Percentiles rank a stretch among this genome's conserved stretches.
Conservation (phyloP, 2,113 vertebrate species). For the Odontesthes bonariensis region DNA sequence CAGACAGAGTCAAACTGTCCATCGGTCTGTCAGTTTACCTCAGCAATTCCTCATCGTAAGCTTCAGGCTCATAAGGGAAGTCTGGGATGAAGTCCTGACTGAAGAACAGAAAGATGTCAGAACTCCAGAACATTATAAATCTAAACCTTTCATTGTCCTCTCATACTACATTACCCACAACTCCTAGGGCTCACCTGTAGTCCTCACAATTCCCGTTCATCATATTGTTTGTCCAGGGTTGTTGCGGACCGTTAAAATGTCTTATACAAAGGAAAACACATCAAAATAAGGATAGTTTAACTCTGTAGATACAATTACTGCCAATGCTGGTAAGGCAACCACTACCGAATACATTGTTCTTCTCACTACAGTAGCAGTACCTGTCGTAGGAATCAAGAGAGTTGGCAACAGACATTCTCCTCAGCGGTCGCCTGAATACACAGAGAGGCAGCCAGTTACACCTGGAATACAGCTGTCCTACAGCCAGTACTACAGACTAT, state of each 20-base stretch:
- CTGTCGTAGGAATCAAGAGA: slow-evolving; percentile 86
- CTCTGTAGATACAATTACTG: background rate
- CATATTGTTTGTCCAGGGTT: slow-evolving; percentile 67
- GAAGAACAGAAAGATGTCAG: slow-evolving; percentile 44
- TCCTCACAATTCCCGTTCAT: slow-evolving; percentile 78
- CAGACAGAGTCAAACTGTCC: background rate
- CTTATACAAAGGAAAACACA: slow-evolving; percentile 51
- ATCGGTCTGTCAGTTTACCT: slow-evolving; percentile 71
- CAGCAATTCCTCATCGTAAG: slow-evolving; percentile 72
- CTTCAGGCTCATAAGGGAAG: slow-evolving; percentile 69
- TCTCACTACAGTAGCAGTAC: slow-evolving; percentile 48
- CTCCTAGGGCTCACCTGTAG: slow-evolving; percentile 73
- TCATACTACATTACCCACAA: slow-evolving; percentile 28
- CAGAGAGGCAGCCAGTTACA: slow-evolving; percentile 25
- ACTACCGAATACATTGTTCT: background rate
- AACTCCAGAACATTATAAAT: slow-evolving; percentile 2
- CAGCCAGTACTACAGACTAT: background rate
- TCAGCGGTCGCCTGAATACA: slow-evolving; percentile 83
- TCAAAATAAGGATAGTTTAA: background rate
- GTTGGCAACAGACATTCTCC: slow-evolving; percentile 85
- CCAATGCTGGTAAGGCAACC: background rate
- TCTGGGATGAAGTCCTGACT: slow-evolving; percentile 79
- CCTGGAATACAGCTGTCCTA: background rate
- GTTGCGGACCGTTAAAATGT: slow-evolving; percentile 65
- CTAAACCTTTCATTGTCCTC: background rate